phyloP scores from a whole-genome alignment of 2,797 vertebrate species.

The Catostomus latipinnis region DNA sequence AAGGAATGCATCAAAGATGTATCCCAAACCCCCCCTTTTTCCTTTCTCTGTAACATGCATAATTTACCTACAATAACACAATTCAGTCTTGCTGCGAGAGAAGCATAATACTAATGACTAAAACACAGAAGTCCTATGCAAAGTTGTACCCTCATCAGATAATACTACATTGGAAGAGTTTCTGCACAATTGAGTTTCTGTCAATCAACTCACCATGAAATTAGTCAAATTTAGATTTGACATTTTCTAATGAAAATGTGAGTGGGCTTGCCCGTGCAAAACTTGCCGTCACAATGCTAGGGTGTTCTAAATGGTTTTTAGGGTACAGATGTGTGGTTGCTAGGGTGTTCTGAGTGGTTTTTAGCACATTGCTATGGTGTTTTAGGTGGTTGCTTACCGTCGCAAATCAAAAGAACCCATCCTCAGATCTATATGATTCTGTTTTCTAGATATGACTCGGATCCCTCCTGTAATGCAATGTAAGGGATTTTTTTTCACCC shows the following conservation, averaged over 20 bases:
- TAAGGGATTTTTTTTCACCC: too few species aligned
- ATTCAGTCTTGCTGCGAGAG: background rate
- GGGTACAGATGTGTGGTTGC: background rate
- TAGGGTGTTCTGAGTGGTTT: background rate
- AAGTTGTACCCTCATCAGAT: background rate
- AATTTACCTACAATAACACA: conserved; percentile 40
- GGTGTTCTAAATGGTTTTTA: background rate
- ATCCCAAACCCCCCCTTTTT: background rate
- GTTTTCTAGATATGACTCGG: too few species aligned
- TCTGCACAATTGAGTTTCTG: background rate
- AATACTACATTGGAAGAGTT: background rate
- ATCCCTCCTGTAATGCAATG: too few species aligned
- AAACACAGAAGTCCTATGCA: background rate
- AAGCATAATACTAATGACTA: conserved; percentile 29
- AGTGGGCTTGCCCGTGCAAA: too few species aligned
- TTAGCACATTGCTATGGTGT: too few species aligned
- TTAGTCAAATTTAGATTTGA: too few species aligned
- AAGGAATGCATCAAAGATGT: conserved; percentile 41
- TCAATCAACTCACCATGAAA: background rate
- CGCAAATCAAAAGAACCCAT: too few species aligned
- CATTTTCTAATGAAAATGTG: too few species aligned
- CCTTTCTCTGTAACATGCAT: conserved; percentile 25
- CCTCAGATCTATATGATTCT: too few species aligned
- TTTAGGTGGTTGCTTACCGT: too few species aligned
- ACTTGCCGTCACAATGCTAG: background rate